Evolutionary conservation across 2,888 invertebrate species (phyloP), one percentile per base, ranked within the genome.

Genomic region (Unio pictorum): DNA sequence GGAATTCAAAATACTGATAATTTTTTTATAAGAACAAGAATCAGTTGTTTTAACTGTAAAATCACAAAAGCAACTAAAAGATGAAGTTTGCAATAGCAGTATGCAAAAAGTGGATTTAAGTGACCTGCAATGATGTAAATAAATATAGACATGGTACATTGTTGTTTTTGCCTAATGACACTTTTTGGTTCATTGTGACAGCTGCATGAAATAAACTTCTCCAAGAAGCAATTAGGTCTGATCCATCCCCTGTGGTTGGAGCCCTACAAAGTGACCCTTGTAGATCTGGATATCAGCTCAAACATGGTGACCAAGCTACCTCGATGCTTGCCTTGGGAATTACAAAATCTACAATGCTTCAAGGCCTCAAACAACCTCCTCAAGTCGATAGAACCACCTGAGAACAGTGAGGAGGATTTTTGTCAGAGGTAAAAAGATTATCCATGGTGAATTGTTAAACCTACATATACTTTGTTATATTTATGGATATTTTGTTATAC

Each of bases 301-400:
- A 85, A 84, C 68, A 74, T 68, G 20, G 68, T 85, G 4, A 72
- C 66, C 20, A 65, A 71, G 55, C 67, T 85, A 55, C 83, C 83
- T 7, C 20, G 34, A 34, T 73, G 72, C 61, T 62, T 85, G 5
- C 85, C 85, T 26, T 85, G 85, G 85, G 61, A 71, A 11, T 73
- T 84, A 55, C 80, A 81, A 58, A 78, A 80, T 55, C 65, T 85
- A 23, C 26, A 61, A 15, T n/a, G 57, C 2, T 67, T 84, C 2
- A 74, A 76, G 68, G 76, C 79, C 26, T 74, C 80, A 0, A 69
- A 71, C 64, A 85, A 84, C 62, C 60, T 62, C 4, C 64, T 85
- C 6, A 67, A 62, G 23, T 55, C 23, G 6, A 60, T 83, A n/a
- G 59, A 23, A 11, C 30, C 61, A 18, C 74, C 76, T 7, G 54